phyloP scores from a whole-genome alignment of 2,888 invertebrate species.

The Athrips mouffetella region DNA sequence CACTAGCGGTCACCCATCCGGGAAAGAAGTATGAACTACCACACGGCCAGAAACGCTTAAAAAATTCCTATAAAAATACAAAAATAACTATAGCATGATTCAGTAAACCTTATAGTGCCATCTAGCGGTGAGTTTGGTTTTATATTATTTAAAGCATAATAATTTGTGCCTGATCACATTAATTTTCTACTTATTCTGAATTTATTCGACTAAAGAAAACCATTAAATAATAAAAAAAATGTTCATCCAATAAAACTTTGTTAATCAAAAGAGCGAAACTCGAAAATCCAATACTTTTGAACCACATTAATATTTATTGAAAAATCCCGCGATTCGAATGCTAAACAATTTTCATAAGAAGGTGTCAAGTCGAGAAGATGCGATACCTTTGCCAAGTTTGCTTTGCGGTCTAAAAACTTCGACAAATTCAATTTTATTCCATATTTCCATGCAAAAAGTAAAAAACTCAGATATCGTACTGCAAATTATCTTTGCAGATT shows the following conservation, averaged over 20 bases:
- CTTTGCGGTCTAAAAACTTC: background rate
- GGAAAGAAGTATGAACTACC: too few relatives aligned
- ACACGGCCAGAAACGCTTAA: too few relatives aligned
- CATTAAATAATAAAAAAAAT: background rate
- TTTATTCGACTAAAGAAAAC: too few relatives aligned
- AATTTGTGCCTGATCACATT: too few relatives aligned
- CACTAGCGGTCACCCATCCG: too few relatives aligned
- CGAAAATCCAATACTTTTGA: constrained; percentile 35
- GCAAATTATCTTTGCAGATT: constrained; percentile 2
- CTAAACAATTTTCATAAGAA: constrained; percentile 49
- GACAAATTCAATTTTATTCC: constrained; percentile 9
- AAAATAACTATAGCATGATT: too few relatives aligned
- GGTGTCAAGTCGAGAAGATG: constrained; percentile 42
- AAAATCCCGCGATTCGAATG: constrained; percentile 48
- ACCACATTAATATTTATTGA: constrained; percentile 60
- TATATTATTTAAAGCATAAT: too few relatives aligned
- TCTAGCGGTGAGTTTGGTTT: too few relatives aligned
- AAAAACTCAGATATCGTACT: constrained; percentile 13
- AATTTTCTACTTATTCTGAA: too few relatives aligned
- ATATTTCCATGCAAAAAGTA: constrained; percentile 16
- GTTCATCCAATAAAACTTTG: constrained; percentile 42
- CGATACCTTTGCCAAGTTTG: constrained; percentile 16
- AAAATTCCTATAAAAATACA: too few relatives aligned
- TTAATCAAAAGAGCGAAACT: constrained; percentile 54
- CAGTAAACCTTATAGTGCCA: too few relatives aligned